Evolutionary conservation across 2,888 invertebrate genomes (phyloP).

Genomic region (Mactromeris polynyma): DNA sequence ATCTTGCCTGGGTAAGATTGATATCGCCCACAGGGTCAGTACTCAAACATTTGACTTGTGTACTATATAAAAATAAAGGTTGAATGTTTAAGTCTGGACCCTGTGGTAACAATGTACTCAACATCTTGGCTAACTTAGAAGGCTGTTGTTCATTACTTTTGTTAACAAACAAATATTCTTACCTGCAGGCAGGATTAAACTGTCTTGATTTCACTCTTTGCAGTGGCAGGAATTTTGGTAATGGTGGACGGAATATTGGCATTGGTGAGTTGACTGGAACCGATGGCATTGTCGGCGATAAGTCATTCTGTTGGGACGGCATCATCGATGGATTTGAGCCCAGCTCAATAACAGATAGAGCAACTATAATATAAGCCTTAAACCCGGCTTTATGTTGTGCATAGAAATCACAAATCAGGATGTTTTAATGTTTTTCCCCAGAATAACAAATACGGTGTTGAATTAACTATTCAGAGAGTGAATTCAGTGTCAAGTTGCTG

Average conservation of each 20-base stretch:
- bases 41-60: too few species aligned
- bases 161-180: slow-evolving; percentile 29
- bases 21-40: too few species aligned
- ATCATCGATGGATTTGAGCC: slow-evolving; percentile 26
- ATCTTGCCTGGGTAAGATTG: too few species aligned
- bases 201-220: slow-evolving; percentile 50
- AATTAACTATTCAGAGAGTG: background rate
- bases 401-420: background rate
- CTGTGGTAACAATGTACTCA: too few species aligned
- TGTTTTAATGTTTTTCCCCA: background rate
- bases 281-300: slow-evolving; percentile 47
- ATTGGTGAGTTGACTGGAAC: slow-evolving; percentile 50
- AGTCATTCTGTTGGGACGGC: slow-evolving; percentile 59
- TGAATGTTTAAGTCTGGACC: too few species aligned
- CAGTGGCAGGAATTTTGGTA: slow-evolving; percentile 53
- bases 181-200: slow-evolving; percentile 63
- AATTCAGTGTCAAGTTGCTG: background rate
- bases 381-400: background rate
- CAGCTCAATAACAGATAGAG: background rate
- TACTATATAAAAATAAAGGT: too few species aligned
- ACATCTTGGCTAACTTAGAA: too few species aligned
- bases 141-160: too few species aligned
- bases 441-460: background rate
- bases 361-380: background rate
- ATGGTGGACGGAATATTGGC: slow-evolving; percentile 61